phyloP scores from a whole-genome alignment of 2,888 invertebrate species.

The Hydrotaea diabolus region DNA sequence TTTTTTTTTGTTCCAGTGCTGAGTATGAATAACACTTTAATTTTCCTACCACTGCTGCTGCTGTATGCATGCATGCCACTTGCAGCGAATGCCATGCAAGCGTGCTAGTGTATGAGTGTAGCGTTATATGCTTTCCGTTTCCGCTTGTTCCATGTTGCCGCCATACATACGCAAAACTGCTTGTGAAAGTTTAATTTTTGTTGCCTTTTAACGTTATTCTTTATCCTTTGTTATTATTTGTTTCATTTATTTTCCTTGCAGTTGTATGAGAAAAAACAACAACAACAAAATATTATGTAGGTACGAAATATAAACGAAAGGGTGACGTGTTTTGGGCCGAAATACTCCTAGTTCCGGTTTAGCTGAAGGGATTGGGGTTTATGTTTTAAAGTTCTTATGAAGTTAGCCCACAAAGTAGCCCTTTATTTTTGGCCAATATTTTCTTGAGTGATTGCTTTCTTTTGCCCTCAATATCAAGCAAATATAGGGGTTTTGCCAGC shows the following conservation, averaged over 20 bases:
- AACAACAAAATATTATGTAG: constrained; percentile 37
- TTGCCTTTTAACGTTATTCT: constrained; percentile 21
- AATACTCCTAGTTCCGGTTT: neutral
- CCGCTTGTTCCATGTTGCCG: constrained; percentile 26
- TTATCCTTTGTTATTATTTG: constrained; percentile 29
- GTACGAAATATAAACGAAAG: neutral
- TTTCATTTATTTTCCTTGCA: constrained; percentile 44
- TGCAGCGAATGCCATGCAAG: constrained; percentile 8
- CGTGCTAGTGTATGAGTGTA: neutral
- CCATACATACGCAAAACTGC: constrained; percentile 19
- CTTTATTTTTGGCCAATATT: too few relatives aligned
- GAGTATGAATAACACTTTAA: constrained; percentile 43
- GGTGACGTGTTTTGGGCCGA: neutral
- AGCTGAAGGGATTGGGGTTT: neutral
- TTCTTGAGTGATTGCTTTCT: neutral
- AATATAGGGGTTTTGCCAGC: neutral
- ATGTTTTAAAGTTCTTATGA: neutral
- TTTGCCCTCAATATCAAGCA: neutral
- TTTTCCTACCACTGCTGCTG: too few relatives aligned
- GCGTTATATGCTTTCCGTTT: constrained; percentile 46
- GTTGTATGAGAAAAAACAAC: constrained; percentile 33
- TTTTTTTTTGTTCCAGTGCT: neutral
- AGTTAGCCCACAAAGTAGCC: too few relatives aligned
- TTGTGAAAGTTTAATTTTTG: constrained; percentile 41
- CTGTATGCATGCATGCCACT: neutral